Conservation (phyloP, 1,140 invertebrate genomes). For the Drosophila setifemur region DNA sequence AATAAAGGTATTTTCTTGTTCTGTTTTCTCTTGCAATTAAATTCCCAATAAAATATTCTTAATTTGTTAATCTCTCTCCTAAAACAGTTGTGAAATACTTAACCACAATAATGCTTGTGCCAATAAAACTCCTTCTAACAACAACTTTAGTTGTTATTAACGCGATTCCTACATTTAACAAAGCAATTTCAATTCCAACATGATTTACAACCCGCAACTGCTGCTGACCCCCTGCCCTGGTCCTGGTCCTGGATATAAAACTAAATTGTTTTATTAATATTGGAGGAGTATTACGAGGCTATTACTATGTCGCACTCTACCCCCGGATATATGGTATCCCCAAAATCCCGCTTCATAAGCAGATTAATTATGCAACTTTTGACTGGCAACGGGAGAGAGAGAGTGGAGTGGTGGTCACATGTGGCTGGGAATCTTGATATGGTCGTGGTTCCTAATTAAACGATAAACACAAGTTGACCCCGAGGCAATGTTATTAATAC, state of each 20-base stretch:
- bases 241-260: conserved; percentile 31
- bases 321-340: conserved; percentile 1
- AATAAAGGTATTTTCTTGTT: too few species aligned
- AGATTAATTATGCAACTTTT: conserved; percentile 77
- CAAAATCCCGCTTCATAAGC: conserved; percentile 56
- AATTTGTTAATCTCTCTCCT: too few species aligned
- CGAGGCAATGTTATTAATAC: conserved; percentile 69
- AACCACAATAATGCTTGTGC: too few species aligned
- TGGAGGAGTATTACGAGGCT: conserved; percentile 54
- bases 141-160: background rate
- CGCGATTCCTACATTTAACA: background rate
- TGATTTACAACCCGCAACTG: conserved; percentile 62
- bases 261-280: conserved; percentile 73
- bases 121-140: background rate
- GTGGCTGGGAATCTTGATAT: conserved; percentile 47
- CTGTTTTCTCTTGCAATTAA: too few species aligned
- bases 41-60: too few species aligned
- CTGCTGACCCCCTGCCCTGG: background rate
- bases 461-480: conserved; percentile 75
- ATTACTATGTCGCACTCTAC: conserved; percentile 71
- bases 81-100: too few species aligned
- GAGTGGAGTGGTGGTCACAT: conserved; percentile 41
- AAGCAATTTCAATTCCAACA: background rate
- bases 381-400: conserved; percentile 39
- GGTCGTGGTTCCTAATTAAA: conserved; percentile 61